Evolutionary conservation across 2,888 invertebrate species (phyloP), one percentile per base, ranked within the genome.

Genomic region (Mimumesa dahlbomi): DNA sequence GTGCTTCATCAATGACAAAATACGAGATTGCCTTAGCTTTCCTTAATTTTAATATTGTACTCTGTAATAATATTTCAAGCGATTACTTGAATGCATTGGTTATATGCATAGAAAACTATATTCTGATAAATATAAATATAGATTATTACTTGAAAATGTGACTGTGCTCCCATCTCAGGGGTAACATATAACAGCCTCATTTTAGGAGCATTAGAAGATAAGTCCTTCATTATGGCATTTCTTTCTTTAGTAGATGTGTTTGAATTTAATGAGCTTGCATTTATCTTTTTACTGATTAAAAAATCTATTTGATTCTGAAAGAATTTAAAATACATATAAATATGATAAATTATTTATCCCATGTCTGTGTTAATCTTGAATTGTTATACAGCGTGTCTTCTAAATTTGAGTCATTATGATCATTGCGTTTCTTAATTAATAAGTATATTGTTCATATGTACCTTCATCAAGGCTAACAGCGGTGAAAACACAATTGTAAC

Each of bases 1-100:
- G 98, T 1, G 98, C 98, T 91, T 99, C 99, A 90, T 99, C 99
- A 9, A 99, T 95, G 18, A 98, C 95, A 82, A 99, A 93, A 89
- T 96, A 97, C 0, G 95, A 94, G 2, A 99, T 90, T 85, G 96
- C 94, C 58, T 95, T 93, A 83, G 93, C 93, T 82, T 94, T 94
- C 58, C 93, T 90, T 77, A 98, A 90, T 81, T 93, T 93, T 19
- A 92, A 91, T 68, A 95, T 90, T 1, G 96, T 88, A 43, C 91
- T 90, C 91, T 92, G 4, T 5, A 66, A 13, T 21, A 57, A 53
- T 29, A 18, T 22, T 48, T 25, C 9, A 1, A 22, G n/a, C 2
- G 25, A n/a, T 54, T 18, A 29, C n/a, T 58, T 13, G 9, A 29
- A 14, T 5, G 21, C 1, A 11, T 5, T 22, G 19, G n/a, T 13